Evolutionary conservation across 1,140 invertebrate genomes (phyloP).

Genomic region (Psix sp.): DNA sequence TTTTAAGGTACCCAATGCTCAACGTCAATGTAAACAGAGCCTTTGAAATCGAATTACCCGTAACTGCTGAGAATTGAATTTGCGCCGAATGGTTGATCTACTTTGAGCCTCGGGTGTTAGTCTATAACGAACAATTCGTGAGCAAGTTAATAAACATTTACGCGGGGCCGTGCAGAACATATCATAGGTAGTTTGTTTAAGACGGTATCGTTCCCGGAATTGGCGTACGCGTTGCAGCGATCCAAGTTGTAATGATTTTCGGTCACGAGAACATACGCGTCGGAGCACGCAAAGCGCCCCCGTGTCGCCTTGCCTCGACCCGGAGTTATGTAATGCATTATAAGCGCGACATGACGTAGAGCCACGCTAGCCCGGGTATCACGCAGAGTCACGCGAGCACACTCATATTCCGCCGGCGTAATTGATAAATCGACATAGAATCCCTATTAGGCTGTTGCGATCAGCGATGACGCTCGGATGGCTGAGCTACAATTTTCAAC

Average conservation of each 20-base stretch:
- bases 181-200: slow-evolving; percentile 45
- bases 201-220: slow-evolving; percentile 38
- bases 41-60: too few species aligned
- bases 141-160: too few species aligned
- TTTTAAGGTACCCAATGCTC: too few species aligned
- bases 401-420: slow-evolving; percentile 54
- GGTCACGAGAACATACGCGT: slow-evolving; percentile 45
- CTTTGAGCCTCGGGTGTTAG: too few species aligned
- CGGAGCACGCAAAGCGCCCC: slow-evolving; percentile 36
- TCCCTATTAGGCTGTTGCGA: slow-evolving; percentile 49
- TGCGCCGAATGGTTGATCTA: too few species aligned
- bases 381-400: slow-evolving; percentile 52
- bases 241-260: slow-evolving; percentile 59
- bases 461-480: slow-evolving; percentile 13
- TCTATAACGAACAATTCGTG: too few species aligned
- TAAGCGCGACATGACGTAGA: slow-evolving; percentile 25
- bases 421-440: slow-evolving; percentile 68
- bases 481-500: slow-evolving; percentile 42
- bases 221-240: slow-evolving; percentile 25
- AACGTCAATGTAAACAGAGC: too few species aligned
- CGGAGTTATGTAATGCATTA: slow-evolving; percentile 56
- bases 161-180: slow-evolving; percentile 12
- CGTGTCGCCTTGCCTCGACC: slow-evolving; percentile 41
- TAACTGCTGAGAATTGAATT: too few species aligned
- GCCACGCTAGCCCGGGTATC: slow-evolving; percentile 39